Evolutionary conservation across 2,113 vertebrate genomes (phyloP).

Genomic region (Muntiacus muntjak): DNA sequence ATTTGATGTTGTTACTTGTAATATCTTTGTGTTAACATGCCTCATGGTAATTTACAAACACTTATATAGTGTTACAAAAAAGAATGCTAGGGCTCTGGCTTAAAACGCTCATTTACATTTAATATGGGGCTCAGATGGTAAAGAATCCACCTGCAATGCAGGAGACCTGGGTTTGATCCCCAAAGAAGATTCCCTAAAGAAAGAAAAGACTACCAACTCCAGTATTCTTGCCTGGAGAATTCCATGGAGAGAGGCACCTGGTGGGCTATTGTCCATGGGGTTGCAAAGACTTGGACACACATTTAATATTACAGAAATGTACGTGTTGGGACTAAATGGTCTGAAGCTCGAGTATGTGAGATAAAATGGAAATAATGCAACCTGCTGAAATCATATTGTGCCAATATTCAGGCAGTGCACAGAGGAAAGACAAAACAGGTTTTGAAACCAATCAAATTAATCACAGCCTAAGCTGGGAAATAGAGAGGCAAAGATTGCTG

Average conservation of each 20-base stretch:
- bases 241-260: background rate
- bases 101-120: constrained; percentile 27
- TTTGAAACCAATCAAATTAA: constrained; percentile 64
- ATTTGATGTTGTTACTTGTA: constrained; percentile 23
- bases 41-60: background rate
- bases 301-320: constrained; percentile 25
- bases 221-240: background rate
- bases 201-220: background rate
- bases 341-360: background rate
- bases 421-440: constrained; percentile 56
- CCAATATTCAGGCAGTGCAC: constrained; percentile 53
- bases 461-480: constrained; percentile 41
- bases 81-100: background rate
- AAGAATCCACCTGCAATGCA: background rate
- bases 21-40: background rate
- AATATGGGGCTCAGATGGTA: background rate
- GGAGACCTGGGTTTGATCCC: background rate
- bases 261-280: background rate
- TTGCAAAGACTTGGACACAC: background rate
- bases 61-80: background rate
- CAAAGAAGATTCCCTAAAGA: background rate
- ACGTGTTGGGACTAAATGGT: constrained; percentile 27
- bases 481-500: constrained; percentile 15
- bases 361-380: constrained; percentile 29
- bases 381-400: constrained; percentile 47